Evolutionary conservation across 2,797 vertebrate genomes (phyloP).

Genomic region (Meriones psammophilus): DNA sequence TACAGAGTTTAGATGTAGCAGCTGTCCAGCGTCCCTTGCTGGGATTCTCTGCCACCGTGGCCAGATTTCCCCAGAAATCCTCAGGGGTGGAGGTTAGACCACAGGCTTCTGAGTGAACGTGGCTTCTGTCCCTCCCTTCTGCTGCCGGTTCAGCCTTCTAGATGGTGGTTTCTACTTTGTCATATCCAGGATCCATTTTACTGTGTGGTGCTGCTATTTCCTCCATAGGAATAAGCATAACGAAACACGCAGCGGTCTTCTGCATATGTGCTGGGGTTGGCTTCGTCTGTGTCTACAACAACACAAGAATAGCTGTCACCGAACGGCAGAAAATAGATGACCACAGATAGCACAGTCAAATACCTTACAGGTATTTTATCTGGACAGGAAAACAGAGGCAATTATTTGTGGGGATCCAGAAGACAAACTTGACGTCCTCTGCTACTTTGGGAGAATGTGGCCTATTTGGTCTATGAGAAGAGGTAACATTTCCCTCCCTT

Average conservation of each 20-base stretch:
- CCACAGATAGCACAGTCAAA: not conserved
- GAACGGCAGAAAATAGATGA: not conserved
- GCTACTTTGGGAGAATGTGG: not conserved
- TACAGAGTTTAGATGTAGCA: not conserved
- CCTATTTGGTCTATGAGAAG: not conserved
- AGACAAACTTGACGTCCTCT: not conserved
- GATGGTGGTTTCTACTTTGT: not conserved
- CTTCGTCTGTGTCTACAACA: not conserved
- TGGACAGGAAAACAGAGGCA: not conserved
- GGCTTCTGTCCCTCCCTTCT: not conserved
- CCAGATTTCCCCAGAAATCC: not conserved
- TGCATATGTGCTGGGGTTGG: not conserved
- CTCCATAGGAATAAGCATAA: slow-evolving; percentile 12
- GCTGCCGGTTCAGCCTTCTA: not conserved
- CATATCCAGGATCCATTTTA: not conserved
- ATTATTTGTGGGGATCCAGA: not conserved
- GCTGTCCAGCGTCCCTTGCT: not conserved
- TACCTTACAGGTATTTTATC: not conserved
- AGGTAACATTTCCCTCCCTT: not conserved
- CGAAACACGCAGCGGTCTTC: not conserved
- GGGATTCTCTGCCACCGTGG: rapidly evolving
- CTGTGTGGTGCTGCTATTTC: not conserved
- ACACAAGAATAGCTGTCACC: not conserved
- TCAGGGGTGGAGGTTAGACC: not conserved
- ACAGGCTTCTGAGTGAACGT: not conserved